These are phyloP conservation scores for Steromphala cineraria DNA, from an alignment of 2,888 invertebrate genomes.

Conservation along the genomic window DNA sequence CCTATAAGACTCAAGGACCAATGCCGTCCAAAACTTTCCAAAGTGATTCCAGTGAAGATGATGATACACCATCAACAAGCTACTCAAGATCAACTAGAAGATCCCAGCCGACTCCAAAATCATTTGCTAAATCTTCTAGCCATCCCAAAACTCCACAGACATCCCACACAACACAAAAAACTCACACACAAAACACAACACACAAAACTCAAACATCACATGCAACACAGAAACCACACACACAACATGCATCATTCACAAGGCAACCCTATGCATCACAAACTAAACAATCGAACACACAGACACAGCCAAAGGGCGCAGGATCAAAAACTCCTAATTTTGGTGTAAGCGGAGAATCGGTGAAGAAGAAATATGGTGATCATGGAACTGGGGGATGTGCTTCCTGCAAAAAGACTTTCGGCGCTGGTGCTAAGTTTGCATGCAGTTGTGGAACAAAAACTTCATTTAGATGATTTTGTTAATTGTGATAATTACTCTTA, in stretches of 20 bases:
- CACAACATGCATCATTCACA: too few relatives aligned
- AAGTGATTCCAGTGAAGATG: not conserved
- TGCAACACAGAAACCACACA: too few relatives aligned
- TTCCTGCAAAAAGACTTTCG: conserved; percentile 38
- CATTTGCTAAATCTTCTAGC: not conserved
- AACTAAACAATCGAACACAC: not conserved
- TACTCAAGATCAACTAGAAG: not conserved
- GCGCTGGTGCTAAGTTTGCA: conserved; percentile 36
- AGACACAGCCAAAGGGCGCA: not conserved
- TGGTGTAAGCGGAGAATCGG: not conserved
- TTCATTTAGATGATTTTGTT: conserved; percentile 20
- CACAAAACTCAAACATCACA: too few relatives aligned
- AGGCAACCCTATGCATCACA: too few relatives aligned
- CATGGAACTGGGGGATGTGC: conserved; percentile 23
- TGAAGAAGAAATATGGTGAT: conserved; percentile 23
- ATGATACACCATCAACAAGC: not conserved
- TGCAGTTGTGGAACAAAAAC: conserved; percentile 46
- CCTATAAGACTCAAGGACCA: conserved; percentile 23
- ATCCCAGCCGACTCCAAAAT: not conserved
- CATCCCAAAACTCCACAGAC: not conserved
- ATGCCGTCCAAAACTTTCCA: too few relatives aligned
- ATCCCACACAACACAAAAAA: not conserved
- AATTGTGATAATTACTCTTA: too few relatives aligned
- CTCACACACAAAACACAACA: too few relatives aligned
- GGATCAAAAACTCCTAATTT: not conserved